Conservation (phyloP, 1,140 invertebrate genomes). For the Papilio dardanus region DNA sequence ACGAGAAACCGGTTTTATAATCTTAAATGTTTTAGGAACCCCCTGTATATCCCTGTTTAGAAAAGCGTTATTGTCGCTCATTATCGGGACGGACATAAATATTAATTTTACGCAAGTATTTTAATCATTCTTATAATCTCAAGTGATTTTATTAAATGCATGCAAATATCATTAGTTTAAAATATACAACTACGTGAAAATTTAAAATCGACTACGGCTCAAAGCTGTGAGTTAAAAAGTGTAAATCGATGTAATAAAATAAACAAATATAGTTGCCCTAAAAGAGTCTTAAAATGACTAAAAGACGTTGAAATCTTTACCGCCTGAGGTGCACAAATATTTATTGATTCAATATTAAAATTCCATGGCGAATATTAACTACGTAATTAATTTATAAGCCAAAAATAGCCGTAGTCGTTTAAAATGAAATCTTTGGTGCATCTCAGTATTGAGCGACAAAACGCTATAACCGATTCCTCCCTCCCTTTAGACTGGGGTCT, state of each 20-base stretch:
- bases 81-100: conserved; percentile 68
- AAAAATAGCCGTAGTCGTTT: conserved; percentile 34
- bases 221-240: neutral
- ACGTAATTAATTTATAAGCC: neutral
- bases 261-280: no score
- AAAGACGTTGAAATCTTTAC: neutral
- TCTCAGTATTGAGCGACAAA: conserved; percentile 64
- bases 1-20: conserved; percentile 3
- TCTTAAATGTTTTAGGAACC: conserved; percentile 41
- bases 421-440: conserved; percentile 61
- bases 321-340: no score
- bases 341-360: neutral
- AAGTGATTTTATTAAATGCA: conserved; percentile 34
- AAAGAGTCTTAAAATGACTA: no score
- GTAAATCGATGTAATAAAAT: neutral
- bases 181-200: neutral
- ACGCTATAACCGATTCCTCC: conserved; percentile 53
- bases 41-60: conserved; percentile 48
- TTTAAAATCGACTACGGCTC: conserved; percentile 13
- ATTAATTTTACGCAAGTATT: conserved; percentile 38
- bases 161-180: conserved; percentile 23
- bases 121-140: conserved; percentile 30
- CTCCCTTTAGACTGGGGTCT: conserved; percentile 40
- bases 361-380: neutral
- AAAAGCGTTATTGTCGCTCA: conserved; percentile 56